Evolutionary conservation across 2,888 invertebrate genomes (phyloP).

Genomic region (Trisateles emortualis): DNA sequence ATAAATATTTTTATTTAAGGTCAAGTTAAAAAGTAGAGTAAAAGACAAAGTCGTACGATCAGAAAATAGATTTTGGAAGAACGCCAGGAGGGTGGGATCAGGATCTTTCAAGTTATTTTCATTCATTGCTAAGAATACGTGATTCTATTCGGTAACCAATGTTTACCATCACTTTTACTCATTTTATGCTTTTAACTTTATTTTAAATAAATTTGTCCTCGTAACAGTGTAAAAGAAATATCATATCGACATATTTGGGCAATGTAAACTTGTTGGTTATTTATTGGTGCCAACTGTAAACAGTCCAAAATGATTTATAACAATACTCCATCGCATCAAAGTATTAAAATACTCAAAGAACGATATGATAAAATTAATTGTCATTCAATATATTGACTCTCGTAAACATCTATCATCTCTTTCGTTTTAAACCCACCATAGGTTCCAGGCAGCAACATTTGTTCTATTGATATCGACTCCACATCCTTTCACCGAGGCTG

Average conservation of each 20-base stretch:
- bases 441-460: not conserved
- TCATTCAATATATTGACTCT: too few relatives aligned
- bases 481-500: conserved; percentile 13
- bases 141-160: not conserved
- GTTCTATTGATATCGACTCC: not conserved
- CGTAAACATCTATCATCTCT: not conserved
- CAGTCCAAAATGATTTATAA: too few relatives aligned
- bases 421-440: too few relatives aligned
- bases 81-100: conserved; percentile 6
- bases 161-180: not conserved
- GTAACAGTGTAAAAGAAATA: too few relatives aligned
- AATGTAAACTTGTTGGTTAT: too few relatives aligned
- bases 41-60: not conserved
- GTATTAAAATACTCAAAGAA: too few relatives aligned
- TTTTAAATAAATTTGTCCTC: too few relatives aligned
- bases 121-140: not conserved
- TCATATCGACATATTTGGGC: too few relatives aligned
- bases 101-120: conserved; percentile 8
- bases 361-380: not conserved
- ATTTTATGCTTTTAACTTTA: not conserved
- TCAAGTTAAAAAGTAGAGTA: conserved; percentile 14
- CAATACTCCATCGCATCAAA: too few relatives aligned
- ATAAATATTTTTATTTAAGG: conserved; percentile 16
- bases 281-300: too few relatives aligned
- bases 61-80: conserved; percentile 6